These are phyloP conservation scores for Desoria tigrina DNA, from an alignment of 2,888 invertebrate genomes.

Conservation along the genomic window DNA sequence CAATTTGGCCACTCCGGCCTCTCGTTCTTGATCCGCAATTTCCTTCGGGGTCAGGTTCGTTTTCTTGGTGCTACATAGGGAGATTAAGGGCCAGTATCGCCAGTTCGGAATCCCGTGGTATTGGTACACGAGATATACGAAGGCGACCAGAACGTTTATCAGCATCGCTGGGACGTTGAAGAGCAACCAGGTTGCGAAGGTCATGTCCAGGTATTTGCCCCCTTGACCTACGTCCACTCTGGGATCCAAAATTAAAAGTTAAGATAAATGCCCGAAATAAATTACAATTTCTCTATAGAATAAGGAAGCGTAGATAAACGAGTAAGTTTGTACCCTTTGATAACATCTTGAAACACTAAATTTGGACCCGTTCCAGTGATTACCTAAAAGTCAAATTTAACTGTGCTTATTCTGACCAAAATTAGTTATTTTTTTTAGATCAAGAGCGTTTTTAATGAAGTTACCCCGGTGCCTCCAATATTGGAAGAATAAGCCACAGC, in stretches of 20 bases:
- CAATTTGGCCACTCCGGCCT: conserved; percentile 21
- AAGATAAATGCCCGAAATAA: not conserved
- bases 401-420: no score
- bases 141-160: conserved; percentile 69
- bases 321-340: conserved; percentile 14
- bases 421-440: not conserved
- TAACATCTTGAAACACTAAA: conserved; percentile 37
- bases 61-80: not conserved
- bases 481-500: conserved; percentile 40
- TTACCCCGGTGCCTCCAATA: conserved; percentile 30
- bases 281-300: not conserved
- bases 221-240: conserved; percentile 33
- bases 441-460: not conserved
- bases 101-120: conserved; percentile 38
- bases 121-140: conserved; percentile 61
- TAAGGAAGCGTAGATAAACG: no score
- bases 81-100: conserved; percentile 29
- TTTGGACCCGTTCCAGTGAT: conserved; percentile 46
- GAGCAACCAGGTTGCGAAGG: conserved; percentile 83
- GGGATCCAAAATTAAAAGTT: no score
- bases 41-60: conserved; percentile 12
- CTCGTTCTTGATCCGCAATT: not conserved
- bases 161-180: conserved; percentile 83
- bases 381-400: conserved; percentile 8
- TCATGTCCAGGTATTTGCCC: conserved; percentile 57